A percentile compares a stretch with the other conserved stretches of the same genome.
phyloP scores from a whole-genome alignment of 2,888 invertebrate species.

The Leucoptera coffeella region DNA sequence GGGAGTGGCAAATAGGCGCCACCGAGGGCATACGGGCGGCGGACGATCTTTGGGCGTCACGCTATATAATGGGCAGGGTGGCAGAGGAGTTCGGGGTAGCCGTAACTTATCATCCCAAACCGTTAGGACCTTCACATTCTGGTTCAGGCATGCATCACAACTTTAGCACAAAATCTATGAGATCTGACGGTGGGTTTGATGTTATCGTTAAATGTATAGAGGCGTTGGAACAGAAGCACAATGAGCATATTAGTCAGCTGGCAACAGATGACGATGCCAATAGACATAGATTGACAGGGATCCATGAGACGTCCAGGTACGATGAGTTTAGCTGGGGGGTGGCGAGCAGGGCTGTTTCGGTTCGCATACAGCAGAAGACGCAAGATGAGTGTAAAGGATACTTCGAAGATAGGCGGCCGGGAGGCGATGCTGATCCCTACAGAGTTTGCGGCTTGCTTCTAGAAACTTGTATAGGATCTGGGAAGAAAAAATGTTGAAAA shows the following conservation, averaged over 20 bases:
- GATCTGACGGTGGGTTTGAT: conserved; percentile 65
- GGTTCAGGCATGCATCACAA: conserved; percentile 86
- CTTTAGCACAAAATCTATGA: conserved; percentile 83
- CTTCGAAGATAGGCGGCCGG: conserved; percentile 88
- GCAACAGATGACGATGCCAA: conserved; percentile 90
- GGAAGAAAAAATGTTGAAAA: too few relatives aligned
- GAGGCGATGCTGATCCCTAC: conserved; percentile 89
- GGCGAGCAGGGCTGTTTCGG: conserved; percentile 86
- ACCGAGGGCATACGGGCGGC: conserved; percentile 75
- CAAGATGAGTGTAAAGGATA: conserved; percentile 87
- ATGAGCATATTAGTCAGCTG: conserved; percentile 86
- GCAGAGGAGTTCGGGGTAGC: conserved; percentile 80
- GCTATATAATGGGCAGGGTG: conserved; percentile 75
- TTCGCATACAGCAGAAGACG: conserved; percentile 84
- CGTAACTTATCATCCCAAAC: conserved; percentile 66
- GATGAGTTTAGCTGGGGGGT: conserved; percentile 87
- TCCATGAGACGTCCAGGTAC: conserved; percentile 91
- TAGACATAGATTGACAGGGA: conserved; percentile 86
- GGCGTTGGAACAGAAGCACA: conserved; percentile 79
- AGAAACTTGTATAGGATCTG: conserved; percentile 33
- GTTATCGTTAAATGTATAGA: conserved; percentile 88
- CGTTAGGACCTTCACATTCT: conserved; percentile 77
- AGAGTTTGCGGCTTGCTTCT: conserved; percentile 43
- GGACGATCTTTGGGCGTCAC: conserved; percentile 82
- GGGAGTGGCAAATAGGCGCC: conserved; percentile 89